Conservation (phyloP, 2,888 invertebrate species). For the Baronia brevicornis region DNA sequence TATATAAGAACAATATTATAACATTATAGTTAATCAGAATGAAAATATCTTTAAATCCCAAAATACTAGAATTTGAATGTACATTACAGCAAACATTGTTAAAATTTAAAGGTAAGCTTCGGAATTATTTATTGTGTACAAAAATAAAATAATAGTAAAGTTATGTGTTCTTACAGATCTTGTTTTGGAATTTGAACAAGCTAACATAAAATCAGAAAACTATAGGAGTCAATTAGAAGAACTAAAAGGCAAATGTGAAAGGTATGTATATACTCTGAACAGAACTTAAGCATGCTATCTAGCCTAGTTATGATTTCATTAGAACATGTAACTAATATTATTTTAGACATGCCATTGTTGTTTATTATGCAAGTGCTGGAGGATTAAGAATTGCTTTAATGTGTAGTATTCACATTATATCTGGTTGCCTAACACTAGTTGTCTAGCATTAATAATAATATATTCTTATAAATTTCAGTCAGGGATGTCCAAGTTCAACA, state of each 20-base stretch:
- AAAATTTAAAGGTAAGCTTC: conserved; percentile 41
- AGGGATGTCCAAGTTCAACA: conserved; percentile 39
- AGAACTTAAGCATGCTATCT: too few relatives aligned
- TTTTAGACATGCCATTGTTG: neutral
- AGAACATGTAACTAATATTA: conserved; percentile 2
- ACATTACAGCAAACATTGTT: conserved; percentile 36
- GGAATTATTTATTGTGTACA: neutral
- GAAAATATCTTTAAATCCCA: conserved; percentile 32
- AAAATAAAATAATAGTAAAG: neutral
- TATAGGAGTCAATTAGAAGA: conserved; percentile 32
- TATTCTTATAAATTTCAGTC: conserved; percentile 31
- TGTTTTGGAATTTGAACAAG: conserved; percentile 37
- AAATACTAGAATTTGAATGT: conserved; percentile 39
- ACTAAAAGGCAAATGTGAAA: conserved; percentile 43
- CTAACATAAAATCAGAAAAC: conserved; percentile 34
- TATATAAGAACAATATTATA: too few relatives aligned
- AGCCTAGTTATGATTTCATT: too few relatives aligned
- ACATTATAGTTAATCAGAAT: too few relatives aligned
- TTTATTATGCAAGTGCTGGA: too few relatives aligned
- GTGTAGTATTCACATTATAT: too few relatives aligned
- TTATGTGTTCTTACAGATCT: conserved; percentile 33
- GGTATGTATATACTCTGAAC: too few relatives aligned
- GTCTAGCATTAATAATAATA: conserved; percentile 2
- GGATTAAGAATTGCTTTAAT: too few relatives aligned
- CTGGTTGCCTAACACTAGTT: neutral